These are phyloP conservation scores for Amphipoea oculea DNA, from an alignment of 2,888 invertebrate species.

Conservation along the genomic window DNA sequence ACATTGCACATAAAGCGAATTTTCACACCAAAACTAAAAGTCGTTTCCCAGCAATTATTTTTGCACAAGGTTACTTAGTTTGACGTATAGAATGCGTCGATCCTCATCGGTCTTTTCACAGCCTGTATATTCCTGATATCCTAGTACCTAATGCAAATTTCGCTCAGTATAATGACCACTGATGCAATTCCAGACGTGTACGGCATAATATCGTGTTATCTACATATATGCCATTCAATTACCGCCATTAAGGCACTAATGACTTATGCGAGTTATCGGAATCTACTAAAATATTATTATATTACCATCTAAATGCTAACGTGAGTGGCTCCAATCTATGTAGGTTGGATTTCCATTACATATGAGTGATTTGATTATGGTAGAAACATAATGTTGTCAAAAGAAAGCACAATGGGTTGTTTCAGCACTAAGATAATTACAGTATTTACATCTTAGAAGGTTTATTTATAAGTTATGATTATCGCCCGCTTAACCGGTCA, in stretches of 20 bases:
- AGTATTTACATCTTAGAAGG: background rate
- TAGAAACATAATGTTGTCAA: background rate
- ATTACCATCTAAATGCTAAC: constrained; percentile 29
- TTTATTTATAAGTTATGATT: too few relatives aligned
- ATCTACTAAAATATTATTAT: constrained; percentile 45
- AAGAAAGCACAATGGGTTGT: background rate
- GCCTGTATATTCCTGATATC: background rate
- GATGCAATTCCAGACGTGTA: constrained; percentile 21
- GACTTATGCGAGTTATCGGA: constrained; percentile 31
- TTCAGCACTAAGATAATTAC: background rate
- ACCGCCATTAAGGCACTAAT: constrained; percentile 38
- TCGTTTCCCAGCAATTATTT: background rate
- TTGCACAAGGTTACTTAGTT: background rate
- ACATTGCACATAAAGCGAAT: too few relatives aligned
- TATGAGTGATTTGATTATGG: background rate
- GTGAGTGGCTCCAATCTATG: background rate
- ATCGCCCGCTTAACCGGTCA: too few relatives aligned
- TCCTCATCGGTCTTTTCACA: background rate
- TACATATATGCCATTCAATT: constrained; percentile 46
- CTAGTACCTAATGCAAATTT: constrained; percentile 23
- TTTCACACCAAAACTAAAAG: background rate
- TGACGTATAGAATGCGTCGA: background rate
- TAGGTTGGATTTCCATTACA: background rate
- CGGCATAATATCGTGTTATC: constrained; percentile 30
- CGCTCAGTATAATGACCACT: constrained; percentile 27